A percentile compares a stretch with the other conserved stretches of the same genome.
These are phyloP conservation scores for Drosophila infuscata DNA, from an alignment of 2,888 invertebrate species.

Conservation along the genomic window DNA sequence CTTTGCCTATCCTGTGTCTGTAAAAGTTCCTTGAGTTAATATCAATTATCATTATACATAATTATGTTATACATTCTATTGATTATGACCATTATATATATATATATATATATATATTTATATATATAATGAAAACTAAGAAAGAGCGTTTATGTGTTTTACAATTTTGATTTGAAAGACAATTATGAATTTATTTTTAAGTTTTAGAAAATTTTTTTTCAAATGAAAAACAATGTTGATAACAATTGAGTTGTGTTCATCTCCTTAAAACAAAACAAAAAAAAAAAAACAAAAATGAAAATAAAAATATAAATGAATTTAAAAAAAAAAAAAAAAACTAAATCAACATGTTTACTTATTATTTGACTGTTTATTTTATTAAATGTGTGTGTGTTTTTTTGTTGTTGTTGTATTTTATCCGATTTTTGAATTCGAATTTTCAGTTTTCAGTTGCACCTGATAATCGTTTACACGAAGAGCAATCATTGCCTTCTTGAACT, in stretches of 20 bases:
- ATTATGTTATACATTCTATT: slow-evolving; percentile 4
- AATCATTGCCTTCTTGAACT: slow-evolving; percentile 23
- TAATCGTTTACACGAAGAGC: slow-evolving; percentile 25
- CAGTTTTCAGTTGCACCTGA: slow-evolving; percentile 26
- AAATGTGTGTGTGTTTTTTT: slow-evolving; percentile 6
- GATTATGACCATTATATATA: slow-evolving; percentile 11
- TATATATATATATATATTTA: neutral
- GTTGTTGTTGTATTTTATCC: neutral
- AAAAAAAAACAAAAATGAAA: slow-evolving; percentile 19
- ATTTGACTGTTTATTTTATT: slow-evolving; percentile 9
- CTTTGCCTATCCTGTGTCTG: slow-evolving; percentile 83
- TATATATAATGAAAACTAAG: slow-evolving; percentile 2
- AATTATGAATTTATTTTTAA: slow-evolving; percentile 30
- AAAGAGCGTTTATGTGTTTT: slow-evolving; percentile 11
- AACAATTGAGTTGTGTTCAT: slow-evolving; percentile 63
- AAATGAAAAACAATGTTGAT: slow-evolving; percentile 52
- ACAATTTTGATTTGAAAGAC: slow-evolving; percentile 29
- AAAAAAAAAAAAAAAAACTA: slow-evolving; percentile 29
- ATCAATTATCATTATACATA: slow-evolving; percentile 37
- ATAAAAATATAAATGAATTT: slow-evolving; percentile 16
- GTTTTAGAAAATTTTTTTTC: slow-evolving; percentile 5
- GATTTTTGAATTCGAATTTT: neutral
- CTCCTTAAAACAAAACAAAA: slow-evolving; percentile 27
- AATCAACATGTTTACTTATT: slow-evolving; percentile 30
- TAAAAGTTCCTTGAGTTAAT: slow-evolving; percentile 83